These are phyloP conservation scores for Orthosia incerta DNA, from an alignment of 2,888 invertebrate genomes.

Conservation along the genomic window DNA sequence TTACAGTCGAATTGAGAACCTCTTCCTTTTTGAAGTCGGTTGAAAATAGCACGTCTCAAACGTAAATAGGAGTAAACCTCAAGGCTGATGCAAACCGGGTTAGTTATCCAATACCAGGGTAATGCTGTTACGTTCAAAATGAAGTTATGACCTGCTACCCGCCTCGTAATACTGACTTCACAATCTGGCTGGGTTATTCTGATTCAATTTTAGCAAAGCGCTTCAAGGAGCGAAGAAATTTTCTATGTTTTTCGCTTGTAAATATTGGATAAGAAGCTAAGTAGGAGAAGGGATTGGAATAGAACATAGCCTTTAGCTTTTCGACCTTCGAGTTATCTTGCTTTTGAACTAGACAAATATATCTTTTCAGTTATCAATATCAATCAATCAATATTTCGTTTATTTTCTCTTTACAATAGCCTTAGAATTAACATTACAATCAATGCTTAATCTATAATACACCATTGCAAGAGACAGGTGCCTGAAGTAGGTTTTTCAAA, in stretches of 20 bases:
- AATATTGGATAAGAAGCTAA: background rate
- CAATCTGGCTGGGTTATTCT: slow-evolving; percentile 37
- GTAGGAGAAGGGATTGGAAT: background rate
- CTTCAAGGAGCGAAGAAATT: slow-evolving; percentile 8
- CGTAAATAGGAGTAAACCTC: background rate
- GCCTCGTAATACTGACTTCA: slow-evolving; percentile 27
- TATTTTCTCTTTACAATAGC: too few relatives aligned
- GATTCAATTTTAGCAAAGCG: slow-evolving; percentile 52
- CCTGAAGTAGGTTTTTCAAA: too few relatives aligned
- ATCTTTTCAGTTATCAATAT: too few relatives aligned
- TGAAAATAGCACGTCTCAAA: background rate
- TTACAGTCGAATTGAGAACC: too few relatives aligned
- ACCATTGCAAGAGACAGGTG: too few relatives aligned
- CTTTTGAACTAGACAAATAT: too few relatives aligned
- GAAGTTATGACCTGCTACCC: slow-evolving; percentile 36
- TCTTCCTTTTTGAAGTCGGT: too few relatives aligned
- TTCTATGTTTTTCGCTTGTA: slow-evolving; percentile 5
- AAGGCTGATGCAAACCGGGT: slow-evolving; percentile 21
- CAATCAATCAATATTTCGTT: too few relatives aligned
- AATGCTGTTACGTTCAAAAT: slow-evolving; percentile 53
- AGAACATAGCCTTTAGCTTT: too few relatives aligned
- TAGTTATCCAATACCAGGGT: slow-evolving; percentile 39
- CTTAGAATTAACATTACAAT: too few relatives aligned
- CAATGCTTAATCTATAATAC: too few relatives aligned
- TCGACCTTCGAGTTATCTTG: too few relatives aligned